Evolutionary conservation across 1,140 invertebrate genomes (phyloP), one percentile per base, ranked within the genome.

Genomic region (Calliphora vicina): DNA sequence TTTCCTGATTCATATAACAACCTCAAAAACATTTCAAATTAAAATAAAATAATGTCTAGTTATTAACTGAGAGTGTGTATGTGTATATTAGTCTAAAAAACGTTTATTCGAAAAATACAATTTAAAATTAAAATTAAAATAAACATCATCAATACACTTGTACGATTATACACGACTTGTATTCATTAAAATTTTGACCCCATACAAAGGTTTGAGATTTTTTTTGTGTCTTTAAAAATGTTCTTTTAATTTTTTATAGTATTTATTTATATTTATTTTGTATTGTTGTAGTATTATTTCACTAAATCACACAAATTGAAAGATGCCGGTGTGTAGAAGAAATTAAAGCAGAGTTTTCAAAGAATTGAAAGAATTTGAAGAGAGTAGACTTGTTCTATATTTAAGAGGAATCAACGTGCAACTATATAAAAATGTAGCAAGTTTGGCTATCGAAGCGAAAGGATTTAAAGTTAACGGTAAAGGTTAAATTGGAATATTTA

Each of bases 181-280:
- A 50, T 50, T 50, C 45, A 50, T 17, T 50, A 45, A 4, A 23
- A 78, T 78, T 78, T 43, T 78, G 74, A 78, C 74, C 74, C 74
- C 74, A 78, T 78, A 78, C 74, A 78, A 45, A 78, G 74, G 74
- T 78, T 78, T 78, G 35, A 12, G 9, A 12, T 42, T 76, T 29
- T 76, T 76, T 27, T 42, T 35, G 15, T 20, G 20, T 74, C 23
- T 78, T 43, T 78, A 45, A 78, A n/a, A n/a, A n/a, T n/a, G n/a
- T n/a, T 78, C 43, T 20, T 67, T 67, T 67, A 67, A 67, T 67
- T 23, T n/a, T 67, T 25, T 9, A 67, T 57, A 35, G 35, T 35
- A 35, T 57, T 57, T 57, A 57, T 57, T 57, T 57, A 17, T n/a
- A 57, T 57, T 57, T 57, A 57, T 17, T 57, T 15, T 57, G 45